A percentile compares a stretch with the other conserved stretches of the same genome.
Evolutionary conservation across 2,888 invertebrate species (phyloP).

Genomic region (Amphipyra berbera): DNA sequence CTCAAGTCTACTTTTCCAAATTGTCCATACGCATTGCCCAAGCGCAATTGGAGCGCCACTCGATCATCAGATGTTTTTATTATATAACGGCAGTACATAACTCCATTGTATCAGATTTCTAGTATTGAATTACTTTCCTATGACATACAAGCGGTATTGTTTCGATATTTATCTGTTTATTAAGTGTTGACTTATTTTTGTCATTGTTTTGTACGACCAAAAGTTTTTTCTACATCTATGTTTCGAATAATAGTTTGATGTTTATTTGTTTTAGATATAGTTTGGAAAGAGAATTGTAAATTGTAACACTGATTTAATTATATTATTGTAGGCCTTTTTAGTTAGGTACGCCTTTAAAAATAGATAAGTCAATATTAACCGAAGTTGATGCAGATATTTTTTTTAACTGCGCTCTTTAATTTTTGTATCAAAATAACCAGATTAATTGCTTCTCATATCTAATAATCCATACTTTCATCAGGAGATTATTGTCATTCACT

Average conservation of each 20-base stretch:
- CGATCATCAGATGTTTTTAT: constrained; percentile 39
- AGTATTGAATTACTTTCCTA: constrained; percentile 61
- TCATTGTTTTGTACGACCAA: constrained; percentile 11
- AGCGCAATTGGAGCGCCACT: constrained; percentile 33
- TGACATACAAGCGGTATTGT: constrained; percentile 23
- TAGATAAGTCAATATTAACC: too few species aligned
- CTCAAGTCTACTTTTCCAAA: constrained; percentile 3
- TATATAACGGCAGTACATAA: constrained; percentile 41
- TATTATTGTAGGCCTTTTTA: background rate
- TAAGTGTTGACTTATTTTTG: constrained; percentile 11
- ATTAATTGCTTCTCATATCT: too few species aligned
- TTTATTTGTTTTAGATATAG: constrained; percentile 2
- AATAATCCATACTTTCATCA: too few species aligned
- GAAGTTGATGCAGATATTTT: too few species aligned
- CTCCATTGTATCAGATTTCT: constrained; percentile 48
- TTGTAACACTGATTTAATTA: background rate
- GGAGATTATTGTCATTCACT: too few species aligned
- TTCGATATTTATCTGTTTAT: constrained; percentile 21
- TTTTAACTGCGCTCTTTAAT: too few species aligned
- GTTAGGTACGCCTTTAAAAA: too few species aligned
- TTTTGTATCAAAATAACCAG: too few species aligned
- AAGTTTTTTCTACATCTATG: too few species aligned
- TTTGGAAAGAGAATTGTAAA: background rate
- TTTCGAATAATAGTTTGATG: constrained; percentile 1
- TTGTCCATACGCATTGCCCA: constrained; percentile 10